Evolutionary conservation across 30 jellyfish, hydroid and myxozoan genomes (phyloP).

Genomic region (Cassiopea andromeda): DNA sequence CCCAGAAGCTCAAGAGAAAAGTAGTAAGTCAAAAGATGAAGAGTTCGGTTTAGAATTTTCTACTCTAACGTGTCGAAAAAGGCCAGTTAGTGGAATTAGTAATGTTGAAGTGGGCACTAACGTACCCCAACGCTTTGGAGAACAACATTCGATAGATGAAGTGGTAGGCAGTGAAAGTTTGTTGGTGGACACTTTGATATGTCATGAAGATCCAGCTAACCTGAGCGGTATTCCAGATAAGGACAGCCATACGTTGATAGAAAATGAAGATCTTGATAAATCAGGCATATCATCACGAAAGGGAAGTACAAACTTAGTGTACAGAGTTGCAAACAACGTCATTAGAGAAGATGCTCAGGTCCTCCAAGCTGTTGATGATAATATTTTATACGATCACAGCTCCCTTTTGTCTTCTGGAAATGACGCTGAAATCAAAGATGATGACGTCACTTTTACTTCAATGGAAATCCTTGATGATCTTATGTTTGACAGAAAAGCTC

Average conservation of each 20-base stretch:
- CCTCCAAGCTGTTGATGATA: neutral
- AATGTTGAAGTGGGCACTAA: neutral
- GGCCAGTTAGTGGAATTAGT: neutral
- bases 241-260: neutral
- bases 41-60: neutral
- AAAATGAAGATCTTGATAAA: neutral
- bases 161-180: neutral
- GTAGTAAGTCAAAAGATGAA: neutral
- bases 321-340: neutral
- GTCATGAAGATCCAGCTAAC: neutral
- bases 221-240: neutral
- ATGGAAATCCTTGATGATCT: conserved; percentile 19
- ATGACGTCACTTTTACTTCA: neutral
- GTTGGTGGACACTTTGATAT: neutral
- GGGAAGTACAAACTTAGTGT: neutral
- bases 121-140: neutral
- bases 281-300: neutral
- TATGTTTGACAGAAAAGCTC: conserved; percentile 5
- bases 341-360: neutral
- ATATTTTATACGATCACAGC: neutral
- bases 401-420: neutral
- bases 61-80: neutral
- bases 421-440: neutral
- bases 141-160: neutral
- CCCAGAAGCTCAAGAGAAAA: neutral